Percentiles rank a stretch among this genome's conserved stretches.
phyloP scores from a whole-genome alignment of 1,140 invertebrate species.

The Drosophila ambigua region DNA sequence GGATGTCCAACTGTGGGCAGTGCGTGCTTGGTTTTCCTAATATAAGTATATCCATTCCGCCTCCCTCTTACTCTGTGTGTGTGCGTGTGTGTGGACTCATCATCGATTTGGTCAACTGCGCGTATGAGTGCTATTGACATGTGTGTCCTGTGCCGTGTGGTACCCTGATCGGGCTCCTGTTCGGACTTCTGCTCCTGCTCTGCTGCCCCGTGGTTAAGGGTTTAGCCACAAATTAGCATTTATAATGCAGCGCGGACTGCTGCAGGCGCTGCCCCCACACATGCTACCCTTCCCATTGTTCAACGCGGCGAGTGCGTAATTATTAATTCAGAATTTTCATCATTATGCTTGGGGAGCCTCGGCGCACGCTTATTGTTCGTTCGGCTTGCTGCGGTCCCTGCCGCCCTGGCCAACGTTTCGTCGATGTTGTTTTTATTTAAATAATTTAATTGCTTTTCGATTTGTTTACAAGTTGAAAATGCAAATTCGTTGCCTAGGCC shows the following conservation, averaged over 20 bases:
- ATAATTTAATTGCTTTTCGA: conserved; percentile 82
- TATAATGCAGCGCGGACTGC: conserved; percentile 45
- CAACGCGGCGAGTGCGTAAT: conserved; percentile 57
- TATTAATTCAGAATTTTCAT: conserved; percentile 77
- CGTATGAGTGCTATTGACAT: conserved; percentile 78
- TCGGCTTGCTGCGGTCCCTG: conserved; percentile 3
- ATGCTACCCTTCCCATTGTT: conserved; percentile 19
- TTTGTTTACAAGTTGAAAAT: conserved; percentile 80
- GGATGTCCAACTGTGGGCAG: conserved; percentile 53
- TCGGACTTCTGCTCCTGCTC: neutral
- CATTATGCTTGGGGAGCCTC: conserved; percentile 61
- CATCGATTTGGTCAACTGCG: conserved; percentile 73
- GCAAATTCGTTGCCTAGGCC: conserved; percentile 71
- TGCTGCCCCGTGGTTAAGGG: conserved; percentile 41
- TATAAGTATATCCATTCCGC: conserved; percentile 7
- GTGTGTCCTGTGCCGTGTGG: conserved; percentile 35
- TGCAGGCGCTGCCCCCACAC: neutral
- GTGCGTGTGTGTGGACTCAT: conserved; percentile 23
- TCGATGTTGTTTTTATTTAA: conserved; percentile 75
- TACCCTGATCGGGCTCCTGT: conserved; percentile 14
- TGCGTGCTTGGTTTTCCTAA: conserved; percentile 34
- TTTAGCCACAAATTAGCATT: conserved; percentile 62
- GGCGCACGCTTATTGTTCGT: conserved; percentile 54
- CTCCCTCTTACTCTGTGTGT: neutral
- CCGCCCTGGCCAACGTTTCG: neutral